phyloP scores from a whole-genome alignment of 2,113 vertebrate genomes.

The Myotis brandtii region DNA sequence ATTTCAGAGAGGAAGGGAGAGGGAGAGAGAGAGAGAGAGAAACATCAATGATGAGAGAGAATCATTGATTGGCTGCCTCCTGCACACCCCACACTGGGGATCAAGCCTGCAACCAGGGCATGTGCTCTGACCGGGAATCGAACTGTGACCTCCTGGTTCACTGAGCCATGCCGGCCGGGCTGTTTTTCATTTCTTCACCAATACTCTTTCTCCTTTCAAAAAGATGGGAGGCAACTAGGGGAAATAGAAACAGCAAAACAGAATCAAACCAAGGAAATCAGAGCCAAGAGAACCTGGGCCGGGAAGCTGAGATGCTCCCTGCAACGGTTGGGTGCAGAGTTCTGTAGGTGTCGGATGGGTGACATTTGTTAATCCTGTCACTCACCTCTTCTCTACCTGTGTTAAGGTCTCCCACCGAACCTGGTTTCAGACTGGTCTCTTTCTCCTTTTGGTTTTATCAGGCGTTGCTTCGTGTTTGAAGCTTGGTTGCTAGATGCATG shows the following conservation, averaged over 20 bases:
- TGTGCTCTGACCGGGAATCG: no score
- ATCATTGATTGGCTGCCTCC: no score
- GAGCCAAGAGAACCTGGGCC: not conserved
- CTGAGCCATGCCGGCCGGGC: no score
- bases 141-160: no score
- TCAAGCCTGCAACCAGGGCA: no score
- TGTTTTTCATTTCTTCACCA: not conserved
- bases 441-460: not conserved
- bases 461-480: not conserved
- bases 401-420: not conserved
- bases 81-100: no score
- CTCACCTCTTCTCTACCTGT: not conserved
- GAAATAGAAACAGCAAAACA: not conserved
- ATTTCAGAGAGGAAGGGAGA: no score
- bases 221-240: not conserved
- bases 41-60: no score
- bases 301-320: not conserved
- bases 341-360: rapidly evolving
- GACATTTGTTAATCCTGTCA: rapidly evolving
- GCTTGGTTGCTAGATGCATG: not conserved
- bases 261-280: not conserved
- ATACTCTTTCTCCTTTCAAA: not conserved
- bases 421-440: not conserved
- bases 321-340: rapidly evolving
- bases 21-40: no score